Evolutionary conservation across 2,888 invertebrate genomes (phyloP).

Genomic region (Herminia tarsipennalis): DNA sequence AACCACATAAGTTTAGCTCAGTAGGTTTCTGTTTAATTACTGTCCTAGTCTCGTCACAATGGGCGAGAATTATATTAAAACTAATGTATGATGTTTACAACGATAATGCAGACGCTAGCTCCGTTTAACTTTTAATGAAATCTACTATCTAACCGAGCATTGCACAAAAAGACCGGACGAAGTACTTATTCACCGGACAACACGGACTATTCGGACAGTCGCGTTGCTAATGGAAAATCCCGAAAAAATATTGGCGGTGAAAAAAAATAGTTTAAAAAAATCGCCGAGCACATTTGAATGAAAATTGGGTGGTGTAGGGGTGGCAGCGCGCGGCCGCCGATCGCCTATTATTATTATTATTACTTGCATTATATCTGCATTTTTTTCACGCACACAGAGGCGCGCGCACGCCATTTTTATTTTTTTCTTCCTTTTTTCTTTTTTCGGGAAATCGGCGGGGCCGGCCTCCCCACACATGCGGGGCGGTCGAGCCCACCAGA

Average conservation of each 20-base stretch:
- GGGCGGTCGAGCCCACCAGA: slow-evolving; percentile 52
- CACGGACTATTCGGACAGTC: slow-evolving; percentile 69
- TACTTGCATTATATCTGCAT: slow-evolving; percentile 85
- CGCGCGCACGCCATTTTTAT: slow-evolving; percentile 76
- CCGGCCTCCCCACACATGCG: slow-evolving; percentile 64
- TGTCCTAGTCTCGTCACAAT: slow-evolving; percentile 23
- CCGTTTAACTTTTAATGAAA: slow-evolving; percentile 63
- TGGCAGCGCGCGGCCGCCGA: slow-evolving; percentile 67
- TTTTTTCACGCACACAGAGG: slow-evolving; percentile 80
- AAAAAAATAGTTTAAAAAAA: slow-evolving; percentile 77
- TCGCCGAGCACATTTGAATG: slow-evolving; percentile 82
- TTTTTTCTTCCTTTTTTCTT: slow-evolving; percentile 76
- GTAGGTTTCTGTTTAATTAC: slow-evolving; percentile 15
- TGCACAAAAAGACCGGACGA: slow-evolving; percentile 56
- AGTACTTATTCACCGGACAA: slow-evolving; percentile 64
- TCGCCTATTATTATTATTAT: slow-evolving; percentile 85
- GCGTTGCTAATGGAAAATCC: slow-evolving; percentile 81
- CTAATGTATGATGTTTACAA: slow-evolving; percentile 29
- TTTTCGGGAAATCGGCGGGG: slow-evolving; percentile 76
- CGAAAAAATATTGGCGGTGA: slow-evolving; percentile 78
- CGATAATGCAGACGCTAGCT: slow-evolving; percentile 23
- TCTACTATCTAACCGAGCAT: slow-evolving; percentile 50
- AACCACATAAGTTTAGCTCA: slow-evolving; percentile 14
- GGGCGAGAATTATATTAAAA: slow-evolving; percentile 25
- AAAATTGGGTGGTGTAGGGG: slow-evolving; percentile 80